Evolutionary conservation across 1,140 invertebrate species (phyloP), one percentile per base, ranked within the genome.

Genomic region (Acromyrmex charruanus): DNA sequence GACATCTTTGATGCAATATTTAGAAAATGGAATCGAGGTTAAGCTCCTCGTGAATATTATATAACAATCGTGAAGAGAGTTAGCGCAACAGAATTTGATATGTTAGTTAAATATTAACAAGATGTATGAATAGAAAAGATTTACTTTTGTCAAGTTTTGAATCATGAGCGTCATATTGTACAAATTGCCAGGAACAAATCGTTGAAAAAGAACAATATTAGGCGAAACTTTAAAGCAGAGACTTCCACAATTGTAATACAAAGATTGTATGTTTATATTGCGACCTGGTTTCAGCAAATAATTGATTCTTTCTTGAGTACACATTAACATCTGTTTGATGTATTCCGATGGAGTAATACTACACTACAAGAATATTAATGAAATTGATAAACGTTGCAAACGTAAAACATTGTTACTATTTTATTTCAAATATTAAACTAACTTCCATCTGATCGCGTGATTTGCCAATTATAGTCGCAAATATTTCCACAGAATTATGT

Each of bases 191-290:
- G 90, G 71, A 28, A 87, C 44, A 87, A 94, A 96, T 74, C 94
- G 94, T 91, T 96, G 95, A 85, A 95, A 96, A 58, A 96, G 85
- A 4, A 96, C 63, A 1, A 95, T 89, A 39, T 88, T 86, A 1
- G 95, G 95, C 25, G 77, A 92, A 1, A 92, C 82, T 31, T 89
- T 87, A 53, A 96, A 95, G 66, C 74, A 81, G n/a, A 10, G 31
- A 58, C 35, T 51, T 31, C 84, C 53, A 0, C 9, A 25, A 44
- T 31, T n/a, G 25, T 65, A 18, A 7, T 2, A n/a, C 1, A 39
- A 18, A 75, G 10, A 5, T 21, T 35, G 77, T 25, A 59, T 44
- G 49, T 55, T 66, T 61, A 66, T 65, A 6, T 10, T 59, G 77
- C 77, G 63, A 25, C 25, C 39, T 63, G 51, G 55, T 88, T 92